Base-by-base conservation (phyloP, 2,113 vertebrate genomes). In the Corvus moneduloides region DNA sequence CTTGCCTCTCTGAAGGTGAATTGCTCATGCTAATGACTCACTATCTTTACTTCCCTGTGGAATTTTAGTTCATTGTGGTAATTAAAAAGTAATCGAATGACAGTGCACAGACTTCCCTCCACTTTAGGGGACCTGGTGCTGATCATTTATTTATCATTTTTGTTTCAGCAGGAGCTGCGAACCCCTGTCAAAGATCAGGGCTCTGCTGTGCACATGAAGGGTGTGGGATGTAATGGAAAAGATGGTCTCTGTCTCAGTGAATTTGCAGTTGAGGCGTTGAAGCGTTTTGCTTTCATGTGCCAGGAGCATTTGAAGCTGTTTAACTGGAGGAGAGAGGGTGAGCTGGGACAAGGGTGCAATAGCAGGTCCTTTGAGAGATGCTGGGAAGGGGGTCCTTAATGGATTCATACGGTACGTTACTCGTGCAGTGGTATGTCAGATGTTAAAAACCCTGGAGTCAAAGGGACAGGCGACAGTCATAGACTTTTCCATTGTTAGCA, bases 71-170 rank as follows among this genome's bases (percentile, higher is more conserved):
- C 49, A 6, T 71, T 88, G 55, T 83, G 43, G 35, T 44, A 67
- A 83, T 90, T 94, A 90, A 92, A 88, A 90, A 63, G 86, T 93
- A 90, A 95, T 90, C 2, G 0, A 58, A 62, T 74, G 73, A 32
- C 41, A 56, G 56, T 18, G 41, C 2, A 1, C 48, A 64, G 85
- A 37, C 59, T 86, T 93, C 35, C 56, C 56, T 83, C 55, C 32
- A 23, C 73, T 90, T 90, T 35, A 81, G 94, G 68, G 72, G 69
- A 82, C 52, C 44, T 49, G 1, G 4, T 69, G 54, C 52, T 51
- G 58, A 52, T 80, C 82, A 80, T 79, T 93, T 93, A 87, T 93
- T 95, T 95, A 92, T 93, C 4, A 0, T 59, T 88, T 93, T 62
- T 13, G 4, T 88, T 92, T 88, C 80, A 92, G 72, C 52, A 32